These are phyloP conservation scores for Glaucidium brasilianum DNA, from an alignment of 2,113 vertebrate genomes.

Conservation along the genomic window DNA sequence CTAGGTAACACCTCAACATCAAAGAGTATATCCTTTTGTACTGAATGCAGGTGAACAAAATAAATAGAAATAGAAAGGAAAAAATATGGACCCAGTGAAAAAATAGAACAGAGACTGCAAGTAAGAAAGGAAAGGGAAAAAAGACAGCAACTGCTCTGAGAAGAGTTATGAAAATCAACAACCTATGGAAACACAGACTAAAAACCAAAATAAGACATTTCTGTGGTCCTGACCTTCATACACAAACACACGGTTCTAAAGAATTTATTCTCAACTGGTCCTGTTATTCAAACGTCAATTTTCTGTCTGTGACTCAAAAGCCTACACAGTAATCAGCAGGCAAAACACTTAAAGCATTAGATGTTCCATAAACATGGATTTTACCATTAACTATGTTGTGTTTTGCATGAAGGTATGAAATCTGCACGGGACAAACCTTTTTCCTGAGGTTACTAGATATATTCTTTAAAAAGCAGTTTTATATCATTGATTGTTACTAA, in stretches of 20 bases:
- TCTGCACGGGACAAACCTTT: neutral
- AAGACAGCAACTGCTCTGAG: neutral
- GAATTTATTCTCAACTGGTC: neutral
- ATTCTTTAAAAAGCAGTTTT: neutral
- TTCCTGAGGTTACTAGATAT: neutral
- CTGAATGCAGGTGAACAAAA: neutral
- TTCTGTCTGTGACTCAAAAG: neutral
- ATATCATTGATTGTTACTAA: neutral
- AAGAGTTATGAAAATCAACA: conserved; percentile 19
- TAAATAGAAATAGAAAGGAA: neutral
- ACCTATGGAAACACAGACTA: neutral
- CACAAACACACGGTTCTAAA: neutral
- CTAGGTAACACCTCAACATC: neutral
- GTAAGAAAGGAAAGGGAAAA: neutral
- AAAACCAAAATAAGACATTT: conserved; percentile 5
- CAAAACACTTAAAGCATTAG: neutral
- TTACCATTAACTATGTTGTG: neutral
- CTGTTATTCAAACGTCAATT: neutral
- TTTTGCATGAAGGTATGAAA: neutral
- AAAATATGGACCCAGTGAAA: neutral
- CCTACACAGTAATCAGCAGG: neutral
- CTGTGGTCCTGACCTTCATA: neutral
- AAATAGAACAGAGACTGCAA: neutral
- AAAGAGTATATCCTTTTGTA: neutral
- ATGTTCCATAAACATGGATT: neutral